Percentiles rank a stretch among this genome's conserved stretches.
phyloP scores from a whole-genome alignment of 2,113 vertebrate genomes.

The Dasyprocta punctata region DNA sequence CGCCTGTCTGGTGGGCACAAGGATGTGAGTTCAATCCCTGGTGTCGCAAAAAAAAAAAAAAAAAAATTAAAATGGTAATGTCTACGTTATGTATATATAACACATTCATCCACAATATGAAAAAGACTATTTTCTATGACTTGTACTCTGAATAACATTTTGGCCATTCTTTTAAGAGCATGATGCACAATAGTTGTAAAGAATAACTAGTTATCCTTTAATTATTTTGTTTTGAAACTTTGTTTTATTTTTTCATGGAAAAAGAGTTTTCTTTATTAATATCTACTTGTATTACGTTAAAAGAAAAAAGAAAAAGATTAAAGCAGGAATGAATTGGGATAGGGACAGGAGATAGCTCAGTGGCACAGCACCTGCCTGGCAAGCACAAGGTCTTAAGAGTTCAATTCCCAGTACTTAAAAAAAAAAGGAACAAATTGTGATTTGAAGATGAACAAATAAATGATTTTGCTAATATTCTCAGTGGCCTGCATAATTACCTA shows the following conservation, averaged over 20 bases:
- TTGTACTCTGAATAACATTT: background rate
- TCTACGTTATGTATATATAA: background rate
- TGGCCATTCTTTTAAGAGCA: background rate
- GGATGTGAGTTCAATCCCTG: no score
- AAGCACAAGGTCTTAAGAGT: background rate
- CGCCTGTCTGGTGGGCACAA: no score
- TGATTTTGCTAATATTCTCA: background rate
- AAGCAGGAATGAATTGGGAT: background rate
- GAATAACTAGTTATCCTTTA: background rate
- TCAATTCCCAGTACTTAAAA: background rate
- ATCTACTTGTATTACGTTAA: background rate
- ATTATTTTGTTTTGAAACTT: background rate
- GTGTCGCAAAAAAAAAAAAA: no score
- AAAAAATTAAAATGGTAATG: background rate
- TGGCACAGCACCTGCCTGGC: background rate
- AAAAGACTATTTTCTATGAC: background rate
- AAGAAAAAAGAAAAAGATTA: background rate
- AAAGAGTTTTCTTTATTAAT: background rate
- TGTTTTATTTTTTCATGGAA: background rate
- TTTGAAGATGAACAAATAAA: background rate
- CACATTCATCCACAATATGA: background rate
- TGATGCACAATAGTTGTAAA: background rate
- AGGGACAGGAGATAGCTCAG: background rate
- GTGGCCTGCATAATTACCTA: background rate
- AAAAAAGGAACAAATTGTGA: background rate